These are phyloP conservation scores for Troides helena DNA, from an alignment of 2,888 invertebrate species.

Conservation along the genomic window DNA sequence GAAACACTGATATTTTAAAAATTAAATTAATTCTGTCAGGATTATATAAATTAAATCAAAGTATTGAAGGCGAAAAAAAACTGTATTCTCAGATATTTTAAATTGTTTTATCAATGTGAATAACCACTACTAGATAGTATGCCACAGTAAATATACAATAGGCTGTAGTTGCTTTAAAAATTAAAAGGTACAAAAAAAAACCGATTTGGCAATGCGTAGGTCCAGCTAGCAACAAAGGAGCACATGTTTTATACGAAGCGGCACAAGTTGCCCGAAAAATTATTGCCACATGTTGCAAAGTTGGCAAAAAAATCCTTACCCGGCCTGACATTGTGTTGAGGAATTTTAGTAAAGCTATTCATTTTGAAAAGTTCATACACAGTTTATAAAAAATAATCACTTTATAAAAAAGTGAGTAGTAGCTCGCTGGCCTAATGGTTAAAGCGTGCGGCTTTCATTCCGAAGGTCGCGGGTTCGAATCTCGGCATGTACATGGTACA, in stretches of 20 bases:
- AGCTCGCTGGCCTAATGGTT: too few species aligned
- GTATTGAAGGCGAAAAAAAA: not conserved
- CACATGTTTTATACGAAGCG: constrained; percentile 49
- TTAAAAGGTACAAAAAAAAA: constrained; percentile 10
- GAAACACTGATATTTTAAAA: not conserved
- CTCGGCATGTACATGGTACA: too few species aligned
- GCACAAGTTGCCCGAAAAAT: constrained; percentile 52
- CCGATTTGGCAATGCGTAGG: constrained; percentile 25
- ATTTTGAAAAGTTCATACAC: not conserved
- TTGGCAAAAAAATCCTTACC: constrained; percentile 22
- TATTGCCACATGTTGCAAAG: constrained; percentile 49
- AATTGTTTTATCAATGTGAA: too few species aligned
- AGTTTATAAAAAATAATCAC: not conserved
- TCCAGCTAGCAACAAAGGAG: constrained; percentile 36
- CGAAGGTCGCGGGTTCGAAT: too few species aligned
- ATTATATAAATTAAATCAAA: not conserved
- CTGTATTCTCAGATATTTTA: not conserved
- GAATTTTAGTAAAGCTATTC: constrained; percentile 8
- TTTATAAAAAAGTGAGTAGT: too few species aligned
- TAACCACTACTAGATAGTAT: not conserved
- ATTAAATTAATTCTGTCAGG: not conserved
- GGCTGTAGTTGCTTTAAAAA: not conserved
- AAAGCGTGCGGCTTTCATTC: too few species aligned
- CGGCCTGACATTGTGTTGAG: constrained; percentile 12
- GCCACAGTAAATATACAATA: not conserved